These are phyloP conservation scores for Gymnothorax reevesii DNA, from an alignment of 2,797 vertebrate genomes.

Conservation along the genomic window DNA sequence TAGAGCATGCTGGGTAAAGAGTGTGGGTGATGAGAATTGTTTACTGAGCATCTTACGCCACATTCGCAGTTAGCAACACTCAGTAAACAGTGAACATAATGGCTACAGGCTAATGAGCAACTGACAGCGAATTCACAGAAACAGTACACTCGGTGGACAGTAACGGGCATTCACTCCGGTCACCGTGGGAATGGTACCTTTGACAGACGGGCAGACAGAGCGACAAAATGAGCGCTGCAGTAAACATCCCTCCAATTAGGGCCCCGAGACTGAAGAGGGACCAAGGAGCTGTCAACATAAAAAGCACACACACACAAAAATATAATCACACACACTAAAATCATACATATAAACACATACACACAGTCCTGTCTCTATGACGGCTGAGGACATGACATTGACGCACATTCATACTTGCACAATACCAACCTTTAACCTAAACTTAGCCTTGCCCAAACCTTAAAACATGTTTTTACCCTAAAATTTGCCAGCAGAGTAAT, in stretches of 20 bases:
- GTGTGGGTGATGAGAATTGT: too few relatives aligned
- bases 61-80: too few relatives aligned
- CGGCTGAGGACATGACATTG: not conserved
- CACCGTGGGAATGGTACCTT: constrained; percentile 23
- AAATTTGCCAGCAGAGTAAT: not conserved
- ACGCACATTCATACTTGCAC: not conserved
- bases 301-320: not conserved
- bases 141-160: too few relatives aligned
- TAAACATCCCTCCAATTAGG: not conserved
- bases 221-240: constrained; percentile 5
- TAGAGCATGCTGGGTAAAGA: too few relatives aligned
- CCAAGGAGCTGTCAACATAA: constrained; percentile 18
- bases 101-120: not conserved
- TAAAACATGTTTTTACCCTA: too few relatives aligned
- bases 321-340: not conserved
- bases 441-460: too few relatives aligned
- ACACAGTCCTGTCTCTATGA: not conserved
- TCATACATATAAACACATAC: too few relatives aligned
- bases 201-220: constrained; percentile 21
- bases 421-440: too few relatives aligned
- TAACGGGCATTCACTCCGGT: not conserved
- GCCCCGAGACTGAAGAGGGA: not conserved
- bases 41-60: too few relatives aligned
- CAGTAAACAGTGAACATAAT: too few relatives aligned
- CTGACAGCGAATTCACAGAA: not conserved